Base-by-base conservation (phyloP, 2,113 vertebrate genomes). In the Poeciliopsis retropinna region DNA sequence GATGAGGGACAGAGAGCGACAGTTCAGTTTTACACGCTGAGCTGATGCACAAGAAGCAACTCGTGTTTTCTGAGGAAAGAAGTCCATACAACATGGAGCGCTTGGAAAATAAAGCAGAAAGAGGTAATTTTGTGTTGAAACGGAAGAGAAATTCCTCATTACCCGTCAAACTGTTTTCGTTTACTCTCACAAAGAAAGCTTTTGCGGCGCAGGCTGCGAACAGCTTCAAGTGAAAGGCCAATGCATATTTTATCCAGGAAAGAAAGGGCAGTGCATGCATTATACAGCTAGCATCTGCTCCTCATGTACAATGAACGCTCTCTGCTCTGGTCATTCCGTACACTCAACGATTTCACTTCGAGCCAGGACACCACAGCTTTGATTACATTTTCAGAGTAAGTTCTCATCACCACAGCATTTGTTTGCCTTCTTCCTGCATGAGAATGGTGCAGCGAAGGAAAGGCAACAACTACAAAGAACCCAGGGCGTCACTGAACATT, bases 251-350 rank as follows among this genome's bases (percentile, higher is more conserved):
- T 92, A 93, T 80, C 64, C 72, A 62, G 83, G 74, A 89, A 89
- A 90, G 85, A 92, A 93, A 93, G 90, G 90, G 81, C 88, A 90
- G 60, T 70, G 89, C 91, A 90, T 92, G 87, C 78, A 93, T 92
- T 89, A 92, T 76, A 88, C 74, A 82, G 88, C 77, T 75, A 89
- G 84, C 84, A 88, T 86, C 84, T 88, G 84, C 14, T 63, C 84
- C 81, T 80, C 75, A 72, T 69, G 67, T 70, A 37, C 65, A 74
- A 79, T 44, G 34, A 87, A 79, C 76, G 70, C 34, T 15, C 57
- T 72, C 69, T 62, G 47, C 64, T 70, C 64, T 70, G 44, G 72
- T 80, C 76, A 75, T 74, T 61, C 80, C 84, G 76, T 73, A 25
- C 44, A 28, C 13, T 34, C 32, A 44, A 68, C 12, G 28, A 84